Evolutionary conservation across 23 tunicate species (phyloP), one percentile per base, ranked within the genome.

Genomic region (Styela clava): DNA sequence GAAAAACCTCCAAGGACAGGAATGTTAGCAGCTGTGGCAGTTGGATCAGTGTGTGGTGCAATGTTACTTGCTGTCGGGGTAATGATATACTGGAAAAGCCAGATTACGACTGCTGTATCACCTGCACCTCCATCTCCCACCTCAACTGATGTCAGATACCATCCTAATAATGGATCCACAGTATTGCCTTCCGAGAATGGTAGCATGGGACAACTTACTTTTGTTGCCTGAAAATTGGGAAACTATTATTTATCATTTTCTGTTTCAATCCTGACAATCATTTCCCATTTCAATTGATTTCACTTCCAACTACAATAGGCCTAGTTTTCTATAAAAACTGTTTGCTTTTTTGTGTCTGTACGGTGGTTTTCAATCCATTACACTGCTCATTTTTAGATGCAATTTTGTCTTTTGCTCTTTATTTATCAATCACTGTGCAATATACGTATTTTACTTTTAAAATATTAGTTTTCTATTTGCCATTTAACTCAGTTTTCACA

Each of bases 21-120:
- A 19, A 77, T 85, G 16, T 61, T 79, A 1, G 95, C 85, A 0
- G 95, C 89, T 1, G 79, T 79, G 18, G 87, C 86, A 2, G 86
- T 89, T 35, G 89, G 95, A 2, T 86, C 69, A 25, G 83, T 85
- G n/a, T 89, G 89, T 62, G 84, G 74, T 7, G 56, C 63, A 21
- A 85, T 85, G 78, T 74, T 89, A 2, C 82, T 88, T 0, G 36
- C 82, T 1, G 86, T 89, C 33, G 88, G 89, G 20, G 84, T 52
- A 19, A 81, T 89, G 18, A 69, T 89, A n/a, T 89, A 89, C 44
- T 63, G 74, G 76, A 89, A 89, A 80, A 89, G 88, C 52, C 74
- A 35, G 2, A 74, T 85, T n/a, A 71, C 82, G 1, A 65, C 68
- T 29, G 82, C 95, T 16, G 83, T 89, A 52, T 84, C 86, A 20